Base-by-base conservation (phyloP, 2,113 vertebrate genomes). In the Laticauda colubrina region DNA sequence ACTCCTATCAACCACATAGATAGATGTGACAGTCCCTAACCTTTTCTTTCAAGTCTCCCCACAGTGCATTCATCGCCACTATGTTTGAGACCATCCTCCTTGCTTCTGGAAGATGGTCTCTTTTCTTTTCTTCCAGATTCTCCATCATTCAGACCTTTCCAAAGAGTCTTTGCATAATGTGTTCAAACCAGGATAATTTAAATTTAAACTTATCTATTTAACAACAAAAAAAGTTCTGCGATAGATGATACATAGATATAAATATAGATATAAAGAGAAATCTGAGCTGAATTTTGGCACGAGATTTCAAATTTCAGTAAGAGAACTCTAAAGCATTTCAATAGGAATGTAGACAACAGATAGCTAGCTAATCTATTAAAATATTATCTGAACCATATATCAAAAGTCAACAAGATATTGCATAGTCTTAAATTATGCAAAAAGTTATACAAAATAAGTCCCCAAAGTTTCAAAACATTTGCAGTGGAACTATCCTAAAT, bases 401-500 rank as follows among this genome's bases (percentile, higher is more conserved):
- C 88, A 23, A 89, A 59, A 9, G 4, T 15, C 10, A 57, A 45
- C 5, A 26, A 43, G 34, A 89, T 45, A 43, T 61, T 45, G 45
- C 43, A 43, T 89, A 95, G 90, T 59, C 4, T 45, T 93, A 95
- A 96, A 95, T 96, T 94, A 75, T 64, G 11, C 10, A 64, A 64
- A 57, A 64, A 2, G 26, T 29, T 64, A 94, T 95, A 96, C 0
- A 0, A 94, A 96, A 94, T 89, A 95, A 94, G 93, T 0, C 5
- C 92, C 91, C 90, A 92, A 85, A 81, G 93, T 85, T 45, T 51
- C 54, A 95, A 39, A 87, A 59, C 51, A 90, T 95, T 92, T 81
- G 92, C 75, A 88, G 90, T 69, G 43, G 39, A 64, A 93, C 90
- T 64, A 95, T 64, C 86, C 95, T 94, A 89, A 92, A 85, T 90